A percentile compares a stretch with the other conserved stretches of the same genome.
Evolutionary conservation across 2,888 invertebrate species (phyloP).

Genomic region (Nemotelus nigrinus): DNA sequence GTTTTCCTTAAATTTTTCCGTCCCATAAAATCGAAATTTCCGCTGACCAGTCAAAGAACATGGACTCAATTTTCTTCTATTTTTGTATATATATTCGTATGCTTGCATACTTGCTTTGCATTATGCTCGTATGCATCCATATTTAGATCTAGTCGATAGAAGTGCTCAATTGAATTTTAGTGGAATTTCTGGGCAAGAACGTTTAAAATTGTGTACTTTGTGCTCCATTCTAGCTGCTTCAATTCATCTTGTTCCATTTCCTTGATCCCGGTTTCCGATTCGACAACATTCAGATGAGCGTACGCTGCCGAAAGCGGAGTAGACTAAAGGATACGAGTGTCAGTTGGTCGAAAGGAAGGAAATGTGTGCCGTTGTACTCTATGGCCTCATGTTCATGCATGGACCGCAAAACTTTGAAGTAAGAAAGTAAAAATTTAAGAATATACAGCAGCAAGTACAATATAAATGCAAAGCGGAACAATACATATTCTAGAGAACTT

Average conservation of each 20-base stretch:
- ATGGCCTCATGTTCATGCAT: neutral
- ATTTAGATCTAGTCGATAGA: conserved; percentile 14
- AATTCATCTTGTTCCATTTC: conserved; percentile 15
- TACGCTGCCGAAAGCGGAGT: neutral
- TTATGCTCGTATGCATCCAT: neutral
- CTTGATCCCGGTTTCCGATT: neutral
- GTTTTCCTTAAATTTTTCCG: conserved; percentile 21
- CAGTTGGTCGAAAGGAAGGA: neutral
- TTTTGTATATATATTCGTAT: neutral
- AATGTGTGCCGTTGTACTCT: conserved; percentile 12
- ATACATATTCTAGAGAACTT: no score
- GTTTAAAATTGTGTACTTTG: conserved; percentile 24
- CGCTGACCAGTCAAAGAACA: conserved; percentile 9
- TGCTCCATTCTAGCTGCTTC: neutral
- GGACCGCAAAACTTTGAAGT: conserved; percentile 8
- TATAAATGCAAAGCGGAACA: no score
- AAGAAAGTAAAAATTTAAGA: neutral
- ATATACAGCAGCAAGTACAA: no score
- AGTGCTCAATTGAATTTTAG: conserved; percentile 37
- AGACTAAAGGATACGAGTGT: neutral
- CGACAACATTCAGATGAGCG: neutral
- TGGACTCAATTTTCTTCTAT: neutral
- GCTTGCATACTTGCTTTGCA: no score
- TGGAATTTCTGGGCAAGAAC: conserved; percentile 12
- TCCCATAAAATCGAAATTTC: conserved; percentile 31